A percentile compares a stretch with the other conserved stretches of the same genome.
These are phyloP conservation scores for Drosophila cardini DNA, from an alignment of 1,140 invertebrate genomes.

Conservation along the genomic window DNA sequence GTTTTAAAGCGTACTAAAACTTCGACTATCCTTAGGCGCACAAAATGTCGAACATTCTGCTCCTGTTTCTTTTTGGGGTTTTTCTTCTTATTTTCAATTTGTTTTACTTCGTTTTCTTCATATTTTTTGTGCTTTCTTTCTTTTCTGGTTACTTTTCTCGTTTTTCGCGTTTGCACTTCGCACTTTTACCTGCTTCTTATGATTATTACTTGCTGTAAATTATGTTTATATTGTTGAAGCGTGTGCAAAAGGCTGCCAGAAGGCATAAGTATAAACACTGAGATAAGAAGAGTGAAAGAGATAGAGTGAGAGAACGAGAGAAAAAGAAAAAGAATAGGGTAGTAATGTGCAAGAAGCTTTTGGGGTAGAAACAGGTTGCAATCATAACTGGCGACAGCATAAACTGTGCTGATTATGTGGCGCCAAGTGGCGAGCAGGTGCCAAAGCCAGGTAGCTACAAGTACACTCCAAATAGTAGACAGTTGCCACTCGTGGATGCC, in stretches of 20 bases:
- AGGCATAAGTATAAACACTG: conserved; percentile 7
- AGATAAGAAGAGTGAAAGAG: not conserved
- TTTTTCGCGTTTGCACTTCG: conserved; percentile 31
- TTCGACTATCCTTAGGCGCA: not conserved
- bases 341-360: not conserved
- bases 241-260: conserved; percentile 42
- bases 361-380: conserved; percentile 12
- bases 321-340: too few relatives aligned
- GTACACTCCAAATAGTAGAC: conserved; percentile 8
- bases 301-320: not conserved
- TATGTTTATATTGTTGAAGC: conserved; percentile 62
- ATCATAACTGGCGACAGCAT: conserved; percentile 55
- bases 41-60: not conserved
- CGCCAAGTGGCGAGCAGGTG: conserved; percentile 54
- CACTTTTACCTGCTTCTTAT: conserved; percentile 61
- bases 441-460: not conserved
- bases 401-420: conserved; percentile 66
- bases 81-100: conserved; percentile 12
- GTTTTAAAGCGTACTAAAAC: not conserved
- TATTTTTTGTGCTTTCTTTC: not conserved
- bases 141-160: not conserved
- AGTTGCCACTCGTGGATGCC: not conserved
- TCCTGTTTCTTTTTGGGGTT: conserved; percentile 4
- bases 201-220: conserved; percentile 65
- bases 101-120: not conserved